These are phyloP conservation scores for Norana najaformis DNA, from an alignment of 2,888 invertebrate genomes.

Conservation along the genomic window DNA sequence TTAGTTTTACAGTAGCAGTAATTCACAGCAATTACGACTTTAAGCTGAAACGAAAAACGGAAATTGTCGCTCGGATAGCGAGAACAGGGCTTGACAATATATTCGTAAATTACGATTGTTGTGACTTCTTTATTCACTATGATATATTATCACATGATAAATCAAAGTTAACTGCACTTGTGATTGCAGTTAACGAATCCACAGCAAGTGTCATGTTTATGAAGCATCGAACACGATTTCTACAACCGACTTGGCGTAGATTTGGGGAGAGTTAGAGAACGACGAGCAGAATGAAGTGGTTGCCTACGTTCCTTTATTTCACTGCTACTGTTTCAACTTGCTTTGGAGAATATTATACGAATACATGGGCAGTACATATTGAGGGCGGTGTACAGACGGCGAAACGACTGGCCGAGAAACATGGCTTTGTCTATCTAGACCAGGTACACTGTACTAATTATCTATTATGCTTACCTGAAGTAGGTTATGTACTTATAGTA, in stretches of 20 bases:
- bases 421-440: constrained; percentile 36
- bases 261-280: background rate
- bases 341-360: constrained; percentile 29
- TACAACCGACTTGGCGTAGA: background rate
- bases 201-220: constrained; percentile 13
- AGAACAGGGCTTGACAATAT: background rate
- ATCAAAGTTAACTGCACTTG: background rate
- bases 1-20: background rate
- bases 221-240: background rate
- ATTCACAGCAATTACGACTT: background rate
- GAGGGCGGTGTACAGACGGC: constrained; percentile 33
- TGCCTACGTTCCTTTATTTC: background rate
- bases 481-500: too few species aligned
- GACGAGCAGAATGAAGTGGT: background rate
- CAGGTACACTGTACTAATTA: constrained; percentile 28
- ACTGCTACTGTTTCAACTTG: background rate
- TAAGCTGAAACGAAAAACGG: background rate
- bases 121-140: background rate
- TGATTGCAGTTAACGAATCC: background rate
- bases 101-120: background rate
- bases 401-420: constrained; percentile 31
- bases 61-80: background rate
- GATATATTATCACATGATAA: background rate
- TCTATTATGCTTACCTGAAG: background rate
- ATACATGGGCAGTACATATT: constrained; percentile 37